These are phyloP conservation scores for Eugnorisma glareosa DNA, from an alignment of 2,888 invertebrate genomes.

Conservation along the genomic window DNA sequence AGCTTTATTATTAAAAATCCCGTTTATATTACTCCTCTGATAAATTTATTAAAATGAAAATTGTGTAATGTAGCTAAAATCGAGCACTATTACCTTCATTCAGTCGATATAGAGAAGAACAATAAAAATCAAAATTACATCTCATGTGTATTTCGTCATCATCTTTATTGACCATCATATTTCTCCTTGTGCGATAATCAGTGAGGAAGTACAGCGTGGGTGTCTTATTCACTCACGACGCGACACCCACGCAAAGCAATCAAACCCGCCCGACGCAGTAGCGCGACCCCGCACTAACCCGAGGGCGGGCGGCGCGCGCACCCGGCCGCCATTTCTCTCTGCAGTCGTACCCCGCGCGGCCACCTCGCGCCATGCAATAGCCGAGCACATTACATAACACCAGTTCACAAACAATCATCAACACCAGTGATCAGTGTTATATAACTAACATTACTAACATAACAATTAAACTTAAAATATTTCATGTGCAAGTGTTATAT, in stretches of 20 bases:
- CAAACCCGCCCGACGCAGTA: slow-evolving; percentile 44
- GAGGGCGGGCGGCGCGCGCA: slow-evolving; percentile 89
- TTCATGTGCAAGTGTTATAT: slow-evolving; percentile 49
- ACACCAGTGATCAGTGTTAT: slow-evolving; percentile 65
- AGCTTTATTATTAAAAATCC: not conserved
- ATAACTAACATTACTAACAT: slow-evolving; percentile 50
- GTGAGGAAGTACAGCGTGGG: not conserved
- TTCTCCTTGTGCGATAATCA: not conserved
- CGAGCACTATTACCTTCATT: not conserved
- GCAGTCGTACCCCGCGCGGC: slow-evolving; percentile 86
- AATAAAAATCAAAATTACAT: not conserved
- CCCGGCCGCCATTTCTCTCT: slow-evolving; percentile 85
- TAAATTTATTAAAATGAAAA: not conserved
- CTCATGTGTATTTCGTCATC: not conserved
- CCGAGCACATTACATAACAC: slow-evolving; percentile 81
- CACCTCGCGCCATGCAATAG: slow-evolving; percentile 83
- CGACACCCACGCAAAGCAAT: slow-evolving; percentile 14
- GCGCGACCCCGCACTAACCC: slow-evolving; percentile 71
- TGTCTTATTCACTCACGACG: not conserved
- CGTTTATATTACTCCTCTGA: not conserved
- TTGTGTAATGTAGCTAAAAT: not conserved
- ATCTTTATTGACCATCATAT: no score
- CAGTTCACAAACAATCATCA: slow-evolving; percentile 66
- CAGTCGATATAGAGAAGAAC: not conserved
- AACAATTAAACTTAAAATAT: slow-evolving; percentile 11